Conservation (phyloP, 2,113 vertebrate species). For the Oreochromis niloticus region DNA sequence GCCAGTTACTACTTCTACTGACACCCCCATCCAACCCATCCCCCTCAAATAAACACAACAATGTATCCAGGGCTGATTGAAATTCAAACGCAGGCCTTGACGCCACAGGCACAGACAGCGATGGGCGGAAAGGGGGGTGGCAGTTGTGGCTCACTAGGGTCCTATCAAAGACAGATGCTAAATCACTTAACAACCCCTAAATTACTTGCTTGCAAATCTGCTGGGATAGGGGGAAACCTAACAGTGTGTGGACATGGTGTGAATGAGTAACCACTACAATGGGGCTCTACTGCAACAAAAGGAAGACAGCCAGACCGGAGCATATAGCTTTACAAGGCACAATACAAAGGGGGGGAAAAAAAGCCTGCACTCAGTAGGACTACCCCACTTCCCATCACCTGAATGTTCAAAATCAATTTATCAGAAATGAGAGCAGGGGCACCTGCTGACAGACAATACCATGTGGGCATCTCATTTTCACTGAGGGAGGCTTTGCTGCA, state of each 20-base stretch:
- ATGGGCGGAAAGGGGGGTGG: slow-evolving; percentile 12
- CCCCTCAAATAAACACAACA: slow-evolving; percentile 58
- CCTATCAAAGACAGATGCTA: slow-evolving; percentile 63
- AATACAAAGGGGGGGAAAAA: not conserved
- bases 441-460: slow-evolving; percentile 23
- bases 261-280: not conserved
- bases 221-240: slow-evolving; percentile 18
- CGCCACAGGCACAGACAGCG: slow-evolving; percentile 49
- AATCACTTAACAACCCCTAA: slow-evolving; percentile 68
- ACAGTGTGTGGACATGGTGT: not conserved
- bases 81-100: slow-evolving; percentile 58
- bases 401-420: slow-evolving; percentile 51
- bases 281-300: not conserved
- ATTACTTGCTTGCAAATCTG: slow-evolving; percentile 57
- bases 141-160: slow-evolving; percentile 59
- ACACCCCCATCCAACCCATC: slow-evolving; percentile 23
- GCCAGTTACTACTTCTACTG: slow-evolving; percentile 15
- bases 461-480: slow-evolving; percentile 51
- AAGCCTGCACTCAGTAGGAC: not conserved
- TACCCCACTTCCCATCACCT: not conserved
- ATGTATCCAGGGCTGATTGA: slow-evolving; percentile 58
- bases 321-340: not conserved
- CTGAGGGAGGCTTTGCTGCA: slow-evolving; percentile 16
- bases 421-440: slow-evolving; percentile 34
- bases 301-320: not conserved